Evolutionary conservation across 2,113 vertebrate genomes (phyloP).

Genomic region (Zosterops hypoxanthus): DNA sequence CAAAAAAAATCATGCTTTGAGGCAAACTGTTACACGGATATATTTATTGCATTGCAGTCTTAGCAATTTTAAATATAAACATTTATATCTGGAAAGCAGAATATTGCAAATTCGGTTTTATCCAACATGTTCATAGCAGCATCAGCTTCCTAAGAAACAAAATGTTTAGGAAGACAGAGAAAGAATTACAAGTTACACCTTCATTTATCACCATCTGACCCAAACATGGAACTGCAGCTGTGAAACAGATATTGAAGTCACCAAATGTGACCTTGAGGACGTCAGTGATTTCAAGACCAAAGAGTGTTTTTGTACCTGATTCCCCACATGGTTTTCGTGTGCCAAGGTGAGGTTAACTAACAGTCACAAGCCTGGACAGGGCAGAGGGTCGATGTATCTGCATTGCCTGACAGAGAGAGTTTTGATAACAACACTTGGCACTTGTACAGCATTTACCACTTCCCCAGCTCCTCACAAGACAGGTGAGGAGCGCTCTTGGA

Average conservation of each 20-base stretch:
- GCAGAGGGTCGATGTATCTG: constrained; percentile 24
- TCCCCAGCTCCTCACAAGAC: background rate
- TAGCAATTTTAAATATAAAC: constrained; percentile 58
- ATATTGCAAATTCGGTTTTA: constrained; percentile 56
- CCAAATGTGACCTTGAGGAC: constrained; percentile 38
- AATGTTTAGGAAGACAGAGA: constrained; percentile 60
- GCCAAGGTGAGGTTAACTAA: constrained; percentile 5
- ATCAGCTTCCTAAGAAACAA: constrained; percentile 64
- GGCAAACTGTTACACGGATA: background rate
- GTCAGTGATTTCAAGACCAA: constrained; percentile 4
- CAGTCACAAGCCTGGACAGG: constrained; percentile 48
- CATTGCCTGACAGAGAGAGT: background rate
- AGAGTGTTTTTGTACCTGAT: background rate
- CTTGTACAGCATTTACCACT: background rate
- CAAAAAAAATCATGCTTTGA: background rate
- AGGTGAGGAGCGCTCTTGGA: background rate
- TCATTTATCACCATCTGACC: constrained; percentile 50
- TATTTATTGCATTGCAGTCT: constrained; percentile 75
- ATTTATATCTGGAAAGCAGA: constrained; percentile 63
- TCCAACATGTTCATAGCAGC: constrained; percentile 59
- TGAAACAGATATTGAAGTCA: constrained; percentile 44
- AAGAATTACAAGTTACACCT: constrained; percentile 47
- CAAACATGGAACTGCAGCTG: constrained; percentile 31
- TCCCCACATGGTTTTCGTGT: background rate
- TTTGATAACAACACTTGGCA: background rate